These are phyloP conservation scores for Dermatemys mawii DNA, from an alignment of 2,113 vertebrate genomes.

Conservation along the genomic window DNA sequence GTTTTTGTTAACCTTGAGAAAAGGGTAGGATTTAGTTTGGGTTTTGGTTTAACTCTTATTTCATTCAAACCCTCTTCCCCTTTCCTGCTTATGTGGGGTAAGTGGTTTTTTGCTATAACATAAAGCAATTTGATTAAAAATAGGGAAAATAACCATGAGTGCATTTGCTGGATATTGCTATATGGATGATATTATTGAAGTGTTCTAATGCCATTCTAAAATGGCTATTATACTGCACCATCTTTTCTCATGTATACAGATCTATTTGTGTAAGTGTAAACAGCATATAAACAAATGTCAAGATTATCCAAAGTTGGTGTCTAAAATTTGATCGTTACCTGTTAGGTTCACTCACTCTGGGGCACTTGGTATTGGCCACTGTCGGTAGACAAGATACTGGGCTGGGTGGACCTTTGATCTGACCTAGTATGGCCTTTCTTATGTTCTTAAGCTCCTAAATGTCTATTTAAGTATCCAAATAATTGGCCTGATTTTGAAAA, in stretches of 20 bases:
- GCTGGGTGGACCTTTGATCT: too few relatives aligned
- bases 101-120: neutral
- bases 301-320: neutral
- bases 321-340: too few relatives aligned
- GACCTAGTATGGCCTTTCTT: too few relatives aligned
- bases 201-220: neutral
- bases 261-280: neutral
- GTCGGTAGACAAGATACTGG: too few relatives aligned
- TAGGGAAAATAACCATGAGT: neutral
- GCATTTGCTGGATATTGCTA: neutral
- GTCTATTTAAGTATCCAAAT: neutral
- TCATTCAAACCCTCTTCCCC: neutral
- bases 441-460: neutral
- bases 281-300: neutral
- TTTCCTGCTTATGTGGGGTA: neutral
- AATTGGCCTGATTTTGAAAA: neutral
- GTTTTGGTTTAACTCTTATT: neutral
- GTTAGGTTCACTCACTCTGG: too few relatives aligned
- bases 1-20: neutral
- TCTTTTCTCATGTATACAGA: neutral
- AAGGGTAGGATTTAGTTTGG: neutral
- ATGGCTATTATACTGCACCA: rapidly evolving
- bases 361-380: too few relatives aligned
- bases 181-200: neutral
- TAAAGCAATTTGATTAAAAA: neutral